Evolutionary conservation across 1,140 invertebrate genomes (phyloP).

Genomic region (Cepaea nemoralis): DNA sequence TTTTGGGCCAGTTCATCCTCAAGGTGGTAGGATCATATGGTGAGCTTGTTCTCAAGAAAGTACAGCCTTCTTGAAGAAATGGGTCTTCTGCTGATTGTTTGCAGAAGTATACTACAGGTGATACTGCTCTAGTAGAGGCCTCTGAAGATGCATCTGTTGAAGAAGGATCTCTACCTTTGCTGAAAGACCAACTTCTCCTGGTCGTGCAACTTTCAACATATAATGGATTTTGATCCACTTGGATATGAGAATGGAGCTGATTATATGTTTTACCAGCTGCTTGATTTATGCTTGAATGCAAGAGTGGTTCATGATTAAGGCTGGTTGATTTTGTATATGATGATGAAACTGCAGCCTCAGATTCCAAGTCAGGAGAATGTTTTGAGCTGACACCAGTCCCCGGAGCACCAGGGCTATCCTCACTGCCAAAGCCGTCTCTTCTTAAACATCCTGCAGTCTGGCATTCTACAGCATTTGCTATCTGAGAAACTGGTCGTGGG

Average conservation of each 20-base stretch:
- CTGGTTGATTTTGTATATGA: not conserved
- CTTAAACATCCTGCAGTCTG: not conserved
- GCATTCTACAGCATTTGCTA: not conserved
- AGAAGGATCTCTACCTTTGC: too few relatives aligned
- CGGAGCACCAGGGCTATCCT: not conserved
- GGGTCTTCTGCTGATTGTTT: not conserved
- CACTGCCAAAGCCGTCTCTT: not conserved
- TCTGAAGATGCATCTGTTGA: too few relatives aligned
- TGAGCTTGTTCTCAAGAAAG: conserved; percentile 19
- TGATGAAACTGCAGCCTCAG: not conserved
- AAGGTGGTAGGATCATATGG: not conserved
- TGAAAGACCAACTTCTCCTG: too few relatives aligned
- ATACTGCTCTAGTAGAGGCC: too few relatives aligned
- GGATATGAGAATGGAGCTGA: too few relatives aligned
- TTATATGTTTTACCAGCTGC: not conserved
- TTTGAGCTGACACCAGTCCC: too few relatives aligned
- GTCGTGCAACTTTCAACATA: too few relatives aligned
- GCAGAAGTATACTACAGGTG: not conserved
- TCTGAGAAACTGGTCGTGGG: not conserved
- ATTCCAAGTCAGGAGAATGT: not conserved
- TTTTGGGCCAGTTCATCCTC: conserved; percentile 1
- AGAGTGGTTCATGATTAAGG: not conserved
- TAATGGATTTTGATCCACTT: too few relatives aligned
- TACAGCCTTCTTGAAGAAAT: not conserved
- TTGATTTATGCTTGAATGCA: not conserved